Conservation (phyloP, 1,140 invertebrate genomes). For the Neodiprion pinetum region DNA sequence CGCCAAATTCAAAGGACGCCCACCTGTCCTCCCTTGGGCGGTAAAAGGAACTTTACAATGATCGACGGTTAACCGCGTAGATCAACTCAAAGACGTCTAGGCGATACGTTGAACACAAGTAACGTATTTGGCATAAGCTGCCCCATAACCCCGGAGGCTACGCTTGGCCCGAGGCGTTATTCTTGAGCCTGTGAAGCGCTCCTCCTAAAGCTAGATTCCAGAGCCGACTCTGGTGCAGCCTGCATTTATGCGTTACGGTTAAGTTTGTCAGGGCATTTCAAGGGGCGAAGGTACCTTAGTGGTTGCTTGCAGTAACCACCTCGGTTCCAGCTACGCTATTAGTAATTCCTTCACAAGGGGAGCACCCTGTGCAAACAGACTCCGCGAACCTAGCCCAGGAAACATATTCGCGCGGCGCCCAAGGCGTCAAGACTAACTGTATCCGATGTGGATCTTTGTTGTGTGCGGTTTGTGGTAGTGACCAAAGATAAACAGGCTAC, state of each 20-base stretch:
- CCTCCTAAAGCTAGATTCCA: neutral
- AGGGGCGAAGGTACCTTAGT: neutral
- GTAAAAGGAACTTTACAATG: neutral
- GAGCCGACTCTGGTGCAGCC: neutral
- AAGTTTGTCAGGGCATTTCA: neutral
- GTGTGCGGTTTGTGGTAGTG: neutral
- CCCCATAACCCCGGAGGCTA: neutral
- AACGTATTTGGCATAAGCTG: neutral
- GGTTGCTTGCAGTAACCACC: neutral
- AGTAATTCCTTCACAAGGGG: slow-evolving; percentile 7
- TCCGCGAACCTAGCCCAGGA: neutral
- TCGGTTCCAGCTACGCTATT: neutral
- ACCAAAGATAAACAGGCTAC: neutral
- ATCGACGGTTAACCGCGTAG: slow-evolving; percentile 1
- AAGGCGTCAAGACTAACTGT: slow-evolving; percentile 5
- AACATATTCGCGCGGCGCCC: neutral
- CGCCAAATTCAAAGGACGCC: neutral
- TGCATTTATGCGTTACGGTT: neutral
- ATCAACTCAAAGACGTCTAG: neutral
- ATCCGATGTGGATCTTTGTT: neutral
- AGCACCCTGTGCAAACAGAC: slow-evolving; percentile 7
- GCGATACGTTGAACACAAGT: neutral
- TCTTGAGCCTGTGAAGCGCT: neutral
- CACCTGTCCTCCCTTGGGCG: neutral
- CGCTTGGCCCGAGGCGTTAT: neutral